These are phyloP conservation scores for Hemiscyllium ocellatum DNA, from an alignment of 2,113 vertebrate species.

Conservation along the genomic window DNA sequence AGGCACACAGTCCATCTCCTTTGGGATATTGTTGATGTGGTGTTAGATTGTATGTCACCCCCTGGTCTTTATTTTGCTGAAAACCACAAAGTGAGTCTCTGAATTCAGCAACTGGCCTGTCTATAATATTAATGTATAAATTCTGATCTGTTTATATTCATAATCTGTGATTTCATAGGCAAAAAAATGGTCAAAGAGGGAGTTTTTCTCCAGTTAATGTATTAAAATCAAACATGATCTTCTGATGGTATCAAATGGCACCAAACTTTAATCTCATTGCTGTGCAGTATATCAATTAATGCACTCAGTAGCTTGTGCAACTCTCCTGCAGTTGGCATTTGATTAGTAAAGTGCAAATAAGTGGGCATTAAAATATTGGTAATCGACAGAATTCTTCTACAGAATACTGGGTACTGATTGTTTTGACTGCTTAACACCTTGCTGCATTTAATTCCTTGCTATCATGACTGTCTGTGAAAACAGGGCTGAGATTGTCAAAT, in stretches of 20 bases:
- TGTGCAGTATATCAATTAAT: neutral
- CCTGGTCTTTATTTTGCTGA: neutral
- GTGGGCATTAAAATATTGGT: neutral
- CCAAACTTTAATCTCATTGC: constrained; percentile 1
- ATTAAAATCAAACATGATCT: no score
- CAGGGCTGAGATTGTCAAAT: neutral
- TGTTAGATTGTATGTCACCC: neutral
- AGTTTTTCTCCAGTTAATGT: neutral
- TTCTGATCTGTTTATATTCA: neutral
- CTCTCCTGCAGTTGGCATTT: neutral
- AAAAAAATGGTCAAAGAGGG: neutral
- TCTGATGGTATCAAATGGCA: neutral
- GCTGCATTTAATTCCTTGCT: neutral
- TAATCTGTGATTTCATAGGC: neutral
- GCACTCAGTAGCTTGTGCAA: neutral
- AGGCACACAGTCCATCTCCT: neutral
- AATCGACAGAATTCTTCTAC: neutral
- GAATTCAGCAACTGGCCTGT: neutral
- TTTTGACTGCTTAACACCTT: neutral
- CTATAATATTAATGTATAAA: neutral
- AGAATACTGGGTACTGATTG: neutral
- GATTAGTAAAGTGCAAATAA: neutral
- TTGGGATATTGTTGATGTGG: neutral
- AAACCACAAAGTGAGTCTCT: neutral
- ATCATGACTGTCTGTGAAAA: neutral